Evolutionary conservation across 2,888 invertebrate species (phyloP).

Genomic region (Fabriciana adippe): DNA sequence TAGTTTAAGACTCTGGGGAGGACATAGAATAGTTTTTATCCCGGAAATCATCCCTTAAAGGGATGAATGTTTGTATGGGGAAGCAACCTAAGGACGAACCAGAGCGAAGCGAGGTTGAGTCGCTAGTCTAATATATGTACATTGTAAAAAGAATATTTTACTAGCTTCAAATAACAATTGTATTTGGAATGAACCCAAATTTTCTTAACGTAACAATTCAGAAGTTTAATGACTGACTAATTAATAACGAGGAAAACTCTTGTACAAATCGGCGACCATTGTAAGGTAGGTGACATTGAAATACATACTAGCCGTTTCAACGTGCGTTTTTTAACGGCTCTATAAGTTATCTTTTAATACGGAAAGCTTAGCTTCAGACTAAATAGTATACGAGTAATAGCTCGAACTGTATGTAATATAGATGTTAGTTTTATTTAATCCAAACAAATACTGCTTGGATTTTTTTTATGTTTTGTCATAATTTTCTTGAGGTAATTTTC

Average conservation of each 20-base stretch:
- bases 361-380: too few species aligned
- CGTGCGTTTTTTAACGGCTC: conserved; percentile 11
- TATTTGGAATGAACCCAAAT: conserved; percentile 15
- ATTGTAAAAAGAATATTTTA: neutral
- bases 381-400: too few species aligned
- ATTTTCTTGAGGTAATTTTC: too few species aligned
- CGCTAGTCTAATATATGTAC: neutral
- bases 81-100: neutral
- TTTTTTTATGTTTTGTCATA: too few species aligned
- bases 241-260: conserved; percentile 27
- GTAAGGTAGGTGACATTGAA: conserved; percentile 11
- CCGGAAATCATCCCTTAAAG: too few species aligned
- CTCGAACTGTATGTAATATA: too few species aligned
- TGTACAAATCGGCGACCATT: conserved; percentile 19
- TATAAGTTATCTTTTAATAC: neutral
- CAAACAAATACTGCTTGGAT: too few species aligned
- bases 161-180: conserved; percentile 4
- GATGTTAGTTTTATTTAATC: too few species aligned
- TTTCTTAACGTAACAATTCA: conserved; percentile 24
- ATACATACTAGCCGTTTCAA: conserved; percentile 8
- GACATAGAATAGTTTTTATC: too few species aligned
- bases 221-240: conserved; percentile 27
- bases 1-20: too few species aligned
- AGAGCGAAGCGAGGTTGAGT: neutral
- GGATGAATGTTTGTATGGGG: too few species aligned